These are phyloP conservation scores for Tanypteryx hageni DNA, from an alignment of 2,888 invertebrate genomes.

Conservation along the genomic window DNA sequence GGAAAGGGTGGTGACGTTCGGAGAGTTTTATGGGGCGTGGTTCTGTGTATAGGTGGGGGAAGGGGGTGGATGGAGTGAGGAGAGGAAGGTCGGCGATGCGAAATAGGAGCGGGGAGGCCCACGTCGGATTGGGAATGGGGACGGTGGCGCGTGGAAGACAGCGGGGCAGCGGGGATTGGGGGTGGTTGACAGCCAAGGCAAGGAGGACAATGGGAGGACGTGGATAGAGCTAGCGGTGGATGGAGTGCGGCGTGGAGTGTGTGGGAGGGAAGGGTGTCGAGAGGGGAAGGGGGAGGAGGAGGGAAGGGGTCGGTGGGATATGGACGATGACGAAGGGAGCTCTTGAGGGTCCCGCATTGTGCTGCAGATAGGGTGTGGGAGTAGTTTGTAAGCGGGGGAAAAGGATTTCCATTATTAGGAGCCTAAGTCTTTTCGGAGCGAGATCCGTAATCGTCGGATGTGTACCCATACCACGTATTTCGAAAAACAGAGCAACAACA, in stretches of 20 bases:
- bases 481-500: background rate
- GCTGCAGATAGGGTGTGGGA: background rate
- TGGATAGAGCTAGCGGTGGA: background rate
- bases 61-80: background rate
- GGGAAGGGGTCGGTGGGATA: background rate
- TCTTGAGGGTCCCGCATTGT: slow-evolving; percentile 28
- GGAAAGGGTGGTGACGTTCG: slow-evolving; percentile 53
- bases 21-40: slow-evolving; percentile 27
- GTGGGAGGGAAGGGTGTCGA: background rate
- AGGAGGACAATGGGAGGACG: slow-evolving; percentile 23
- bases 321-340: background rate
- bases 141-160: background rate
- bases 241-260: background rate
- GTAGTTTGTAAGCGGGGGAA: background rate
- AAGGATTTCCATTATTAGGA: slow-evolving; percentile 29
- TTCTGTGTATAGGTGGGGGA: background rate
- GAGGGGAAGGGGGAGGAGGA: background rate
- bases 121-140: background rate
- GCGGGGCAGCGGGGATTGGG: background rate
- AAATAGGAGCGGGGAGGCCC: background rate
- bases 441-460: background rate
- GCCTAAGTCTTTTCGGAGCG: background rate
- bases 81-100: background rate
- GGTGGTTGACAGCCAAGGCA: slow-evolving; percentile 5
- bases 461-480: background rate